Evolutionary conservation across 1,140 invertebrate genomes (phyloP), one percentile per base, ranked within the genome.

Genomic region (Conopomorpha cramerella): DNA sequence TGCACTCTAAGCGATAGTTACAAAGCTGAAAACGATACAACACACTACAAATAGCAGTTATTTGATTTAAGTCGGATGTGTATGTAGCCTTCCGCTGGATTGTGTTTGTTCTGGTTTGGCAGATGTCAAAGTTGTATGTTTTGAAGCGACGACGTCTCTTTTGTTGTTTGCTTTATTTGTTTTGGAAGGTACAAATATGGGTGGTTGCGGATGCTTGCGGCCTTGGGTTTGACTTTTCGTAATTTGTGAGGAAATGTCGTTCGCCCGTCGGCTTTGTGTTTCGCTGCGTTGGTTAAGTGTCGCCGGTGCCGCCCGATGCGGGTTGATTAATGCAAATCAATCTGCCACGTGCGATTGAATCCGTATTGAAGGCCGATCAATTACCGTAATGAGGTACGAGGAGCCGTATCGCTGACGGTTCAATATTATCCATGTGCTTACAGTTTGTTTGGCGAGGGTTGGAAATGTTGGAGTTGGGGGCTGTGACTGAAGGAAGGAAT

Each of bases 41-140:
- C 19, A n/a, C n/a, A 23, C 4, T 23, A 23, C 19, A 23, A 23
- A 23, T 10, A 23, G 10, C 19, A 71, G 65, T 74, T 74, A 76
- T 76, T 76, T 76, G 67, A 72, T 76, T 76, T 76, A 68, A 76
- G 62, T 57, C 62, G 70, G 56, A 52, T 65, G 55, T 72, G 53
- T 61, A 61, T 59, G 48, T 48, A 53, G 61, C 53, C 65, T 70
- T 66, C 58, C 54, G 53, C 45, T 57, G 58, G 63, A 70, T 72
- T 72, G 59, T 70, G 59, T 72, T 72, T 74, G 59, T 59, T 53
- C 67, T 62, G 59, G 65, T 74, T 74, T 71, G 70, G 63, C 65
- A 71, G 58, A 66, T 74, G 65, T 74, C 66, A 70, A 71, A 74
- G 51, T 70, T 70, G 65, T 72, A 61, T 61, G 63, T 66, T 71